phyloP scores from a whole-genome alignment of 2,113 vertebrate species.

The Turnix velox region DNA sequence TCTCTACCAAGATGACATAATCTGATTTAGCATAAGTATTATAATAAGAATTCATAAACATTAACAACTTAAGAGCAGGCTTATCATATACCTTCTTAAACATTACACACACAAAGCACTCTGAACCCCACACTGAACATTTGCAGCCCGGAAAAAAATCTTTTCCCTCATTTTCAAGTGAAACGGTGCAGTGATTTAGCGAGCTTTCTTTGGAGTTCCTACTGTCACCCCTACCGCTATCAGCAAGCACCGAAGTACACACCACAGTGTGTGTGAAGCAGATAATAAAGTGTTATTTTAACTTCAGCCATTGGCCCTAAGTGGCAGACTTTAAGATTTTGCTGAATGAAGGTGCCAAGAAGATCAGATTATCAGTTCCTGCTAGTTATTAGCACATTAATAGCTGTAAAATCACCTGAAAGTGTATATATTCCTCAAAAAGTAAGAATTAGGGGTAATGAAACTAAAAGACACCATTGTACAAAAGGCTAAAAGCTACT shows the following conservation, averaged over 20 bases:
- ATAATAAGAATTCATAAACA: neutral
- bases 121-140: neutral
- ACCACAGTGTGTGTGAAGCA: neutral
- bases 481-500: neutral
- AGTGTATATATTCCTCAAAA: neutral
- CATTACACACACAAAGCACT: neutral
- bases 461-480: neutral
- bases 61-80: neutral
- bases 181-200: neutral
- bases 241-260: neutral
- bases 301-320: neutral
- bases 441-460: fast-evolving
- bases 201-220: neutral
- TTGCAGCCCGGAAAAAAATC: neutral
- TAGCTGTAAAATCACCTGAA: neutral
- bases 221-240: neutral
- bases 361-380: neutral
- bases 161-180: neutral
- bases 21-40: neutral
- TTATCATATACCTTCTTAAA: neutral
- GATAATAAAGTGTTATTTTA: neutral
- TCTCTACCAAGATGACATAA: neutral
- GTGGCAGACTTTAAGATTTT: neutral
- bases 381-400: neutral
- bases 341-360: neutral